phyloP scores from a whole-genome alignment of 2,797 vertebrate species.

The Urosaurus nigricauda region DNA sequence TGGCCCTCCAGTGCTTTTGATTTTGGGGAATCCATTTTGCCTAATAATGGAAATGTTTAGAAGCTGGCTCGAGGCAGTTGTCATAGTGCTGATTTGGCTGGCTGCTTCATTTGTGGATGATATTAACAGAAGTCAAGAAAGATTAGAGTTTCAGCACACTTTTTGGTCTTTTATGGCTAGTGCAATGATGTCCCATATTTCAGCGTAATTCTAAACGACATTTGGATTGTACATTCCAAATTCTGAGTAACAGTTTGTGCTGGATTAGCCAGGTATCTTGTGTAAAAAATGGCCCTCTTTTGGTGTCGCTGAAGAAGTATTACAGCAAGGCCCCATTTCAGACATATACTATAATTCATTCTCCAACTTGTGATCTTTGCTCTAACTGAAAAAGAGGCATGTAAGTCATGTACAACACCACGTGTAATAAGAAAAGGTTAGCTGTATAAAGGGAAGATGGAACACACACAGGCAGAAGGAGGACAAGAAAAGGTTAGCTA shows the following conservation, averaged over 20 bases:
- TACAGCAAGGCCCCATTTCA: neutral
- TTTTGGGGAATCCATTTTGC: neutral
- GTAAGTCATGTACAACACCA: conserved; percentile 30
- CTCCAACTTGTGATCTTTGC: neutral
- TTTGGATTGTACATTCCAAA: conserved; percentile 1
- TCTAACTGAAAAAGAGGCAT: neutral
- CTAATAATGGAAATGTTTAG: neutral
- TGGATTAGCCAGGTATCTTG: neutral
- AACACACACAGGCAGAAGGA: conserved; percentile 53
- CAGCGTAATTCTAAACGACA: conserved; percentile 12
- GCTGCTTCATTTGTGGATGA: neutral
- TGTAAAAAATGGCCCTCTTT: neutral
- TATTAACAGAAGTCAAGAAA: conserved; percentile 4
- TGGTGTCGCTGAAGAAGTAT: neutral
- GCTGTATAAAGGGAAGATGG: conserved; percentile 46
- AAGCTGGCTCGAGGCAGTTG: neutral
- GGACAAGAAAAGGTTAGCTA: conserved; percentile 61
- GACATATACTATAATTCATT: neutral
- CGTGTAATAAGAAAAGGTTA: conserved; percentile 60
- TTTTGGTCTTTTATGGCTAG: neutral
- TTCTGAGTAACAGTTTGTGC: conserved; percentile 15
- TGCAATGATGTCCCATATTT: neutral
- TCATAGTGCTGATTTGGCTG: too few species aligned
- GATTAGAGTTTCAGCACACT: neutral
- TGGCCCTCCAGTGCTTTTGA: neutral